Evolutionary conservation across 1,140 invertebrate genomes (phyloP).

Genomic region (Caerostris darwini): DNA sequence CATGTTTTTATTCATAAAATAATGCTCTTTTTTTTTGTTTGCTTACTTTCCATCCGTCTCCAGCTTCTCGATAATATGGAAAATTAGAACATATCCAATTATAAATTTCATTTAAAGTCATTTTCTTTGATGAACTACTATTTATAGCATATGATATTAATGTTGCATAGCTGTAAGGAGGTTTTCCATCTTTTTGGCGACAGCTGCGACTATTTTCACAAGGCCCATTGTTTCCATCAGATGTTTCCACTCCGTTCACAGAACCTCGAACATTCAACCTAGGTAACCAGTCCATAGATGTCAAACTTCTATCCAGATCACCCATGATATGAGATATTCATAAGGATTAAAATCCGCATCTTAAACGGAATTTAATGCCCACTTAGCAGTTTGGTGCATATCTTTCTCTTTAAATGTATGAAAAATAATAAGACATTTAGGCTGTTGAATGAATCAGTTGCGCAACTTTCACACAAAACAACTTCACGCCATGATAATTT

Average conservation of each 20-base stretch:
- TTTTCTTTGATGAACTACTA: constrained; percentile 85
- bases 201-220: constrained; percentile 72
- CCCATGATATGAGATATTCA: constrained; percentile 80
- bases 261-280: constrained; percentile 82
- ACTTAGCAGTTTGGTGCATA: not conserved
- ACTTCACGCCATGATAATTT: constrained; percentile 77
- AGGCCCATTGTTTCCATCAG: constrained; percentile 78
- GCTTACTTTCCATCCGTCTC: constrained; percentile 88
- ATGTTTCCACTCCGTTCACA: constrained; percentile 72
- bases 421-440: constrained; percentile 28
- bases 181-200: constrained; percentile 83
- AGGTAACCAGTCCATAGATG: constrained; percentile 85
- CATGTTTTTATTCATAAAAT: not conserved
- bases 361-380: not conserved
- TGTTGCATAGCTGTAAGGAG: constrained; percentile 87
- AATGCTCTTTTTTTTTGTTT: not conserved
- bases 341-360: constrained; percentile 30
- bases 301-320: constrained; percentile 83
- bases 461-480: constrained; percentile 67
- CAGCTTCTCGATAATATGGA: constrained; percentile 86
- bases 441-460: constrained; percentile 49
- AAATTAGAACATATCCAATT: constrained; percentile 84
- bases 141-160: constrained; percentile 88
- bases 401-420: not conserved
- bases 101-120: constrained; percentile 84